Conservation (phyloP, 2,113 vertebrate species). For the Lepisosteus osseus region DNA sequence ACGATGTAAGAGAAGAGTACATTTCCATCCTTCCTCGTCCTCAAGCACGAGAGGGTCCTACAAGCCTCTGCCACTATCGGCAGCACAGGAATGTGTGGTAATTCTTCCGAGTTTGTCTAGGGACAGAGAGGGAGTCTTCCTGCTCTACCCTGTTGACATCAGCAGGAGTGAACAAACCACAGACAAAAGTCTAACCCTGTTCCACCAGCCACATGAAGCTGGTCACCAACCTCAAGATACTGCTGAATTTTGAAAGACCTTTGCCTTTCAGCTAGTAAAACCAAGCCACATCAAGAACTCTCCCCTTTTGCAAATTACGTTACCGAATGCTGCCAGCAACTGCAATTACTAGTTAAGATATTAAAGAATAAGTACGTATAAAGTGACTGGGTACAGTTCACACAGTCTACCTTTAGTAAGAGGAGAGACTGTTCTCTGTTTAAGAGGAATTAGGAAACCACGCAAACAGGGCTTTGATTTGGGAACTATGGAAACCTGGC, state of each 20-base stretch:
- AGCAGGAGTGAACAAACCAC: not conserved
- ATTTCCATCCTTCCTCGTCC: too few species aligned
- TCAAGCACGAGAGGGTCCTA: not conserved
- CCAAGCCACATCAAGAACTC: too few species aligned
- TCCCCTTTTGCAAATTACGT: not conserved
- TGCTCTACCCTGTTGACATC: not conserved
- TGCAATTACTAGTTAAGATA: not conserved
- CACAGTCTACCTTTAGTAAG: not conserved
- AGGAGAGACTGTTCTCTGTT: not conserved
- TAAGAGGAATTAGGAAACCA: not conserved
- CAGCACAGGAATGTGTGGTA: not conserved
- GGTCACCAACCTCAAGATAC: not conserved
- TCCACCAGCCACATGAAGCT: not conserved
- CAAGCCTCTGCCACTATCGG: not conserved
- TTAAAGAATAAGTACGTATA: not conserved
- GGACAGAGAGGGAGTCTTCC: not conserved
- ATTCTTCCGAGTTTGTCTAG: not conserved
- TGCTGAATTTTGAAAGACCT: not conserved
- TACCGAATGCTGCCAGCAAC: not conserved
- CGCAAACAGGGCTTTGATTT: not conserved
- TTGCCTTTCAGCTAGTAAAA: not conserved
- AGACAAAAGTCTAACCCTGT: not conserved
- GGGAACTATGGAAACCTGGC: constrained; percentile 1
- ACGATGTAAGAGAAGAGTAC: too few species aligned
- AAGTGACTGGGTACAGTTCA: not conserved